Evolutionary conservation across 1,140 invertebrate genomes (phyloP).

Genomic region (Drosophila nigromelanica): DNA sequence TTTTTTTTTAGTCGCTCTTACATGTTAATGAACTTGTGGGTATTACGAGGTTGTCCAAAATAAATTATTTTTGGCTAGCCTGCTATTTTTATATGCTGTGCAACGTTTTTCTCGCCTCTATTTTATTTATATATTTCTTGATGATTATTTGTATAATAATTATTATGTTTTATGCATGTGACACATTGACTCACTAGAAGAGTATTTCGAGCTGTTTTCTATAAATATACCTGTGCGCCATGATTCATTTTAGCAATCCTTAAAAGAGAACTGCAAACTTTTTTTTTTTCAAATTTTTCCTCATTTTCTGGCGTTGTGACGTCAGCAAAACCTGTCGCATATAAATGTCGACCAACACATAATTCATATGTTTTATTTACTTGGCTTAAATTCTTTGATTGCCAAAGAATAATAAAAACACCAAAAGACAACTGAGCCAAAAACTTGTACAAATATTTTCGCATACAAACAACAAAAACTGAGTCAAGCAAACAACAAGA

Average conservation of each 20-base stretch:
- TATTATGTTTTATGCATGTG: conserved; percentile 50
- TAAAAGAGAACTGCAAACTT: conserved; percentile 19
- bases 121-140: conserved; percentile 58
- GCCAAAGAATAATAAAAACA: conserved; percentile 21
- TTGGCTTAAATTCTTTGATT: conserved; percentile 62
- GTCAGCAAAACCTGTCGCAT: conserved; percentile 30
- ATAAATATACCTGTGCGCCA: conserved; percentile 18
- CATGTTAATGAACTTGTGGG: conserved; percentile 74
- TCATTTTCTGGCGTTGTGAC: conserved; percentile 46
- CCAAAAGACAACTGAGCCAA: not conserved
- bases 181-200: conserved; percentile 68
- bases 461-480: conserved; percentile 15
- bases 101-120: conserved; percentile 9
- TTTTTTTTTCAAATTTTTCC: conserved; percentile 6
- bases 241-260: conserved; percentile 59
- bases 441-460: conserved; percentile 46
- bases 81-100: conserved; percentile 12
- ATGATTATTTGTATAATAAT: conserved; percentile 49
- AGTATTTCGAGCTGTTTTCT: conserved; percentile 42
- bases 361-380: conserved; percentile 81
- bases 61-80: conserved; percentile 10
- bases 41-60: conserved; percentile 22
- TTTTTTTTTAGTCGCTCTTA: conserved; percentile 25
- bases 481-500: conserved; percentile 18
- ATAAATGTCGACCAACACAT: conserved; percentile 54